phyloP scores from a whole-genome alignment of 2,113 vertebrate species.

The Acanthisitta chloris region DNA sequence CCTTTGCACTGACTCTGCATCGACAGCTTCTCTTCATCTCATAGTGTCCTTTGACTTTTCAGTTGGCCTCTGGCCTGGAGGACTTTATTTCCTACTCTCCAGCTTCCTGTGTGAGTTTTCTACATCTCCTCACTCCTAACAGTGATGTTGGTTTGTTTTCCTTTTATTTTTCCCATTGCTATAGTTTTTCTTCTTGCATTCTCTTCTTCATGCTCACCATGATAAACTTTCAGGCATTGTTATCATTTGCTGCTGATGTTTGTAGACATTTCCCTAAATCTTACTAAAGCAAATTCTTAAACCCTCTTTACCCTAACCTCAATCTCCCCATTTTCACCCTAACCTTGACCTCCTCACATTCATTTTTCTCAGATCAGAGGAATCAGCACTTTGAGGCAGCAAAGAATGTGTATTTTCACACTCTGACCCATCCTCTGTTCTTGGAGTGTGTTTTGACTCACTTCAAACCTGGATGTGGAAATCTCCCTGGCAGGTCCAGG shows the following conservation, averaged over 20 bases:
- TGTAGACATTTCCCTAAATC: neutral
- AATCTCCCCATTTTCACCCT: too few relatives aligned
- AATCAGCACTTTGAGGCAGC: neutral
- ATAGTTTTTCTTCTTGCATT: neutral
- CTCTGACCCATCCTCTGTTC: neutral
- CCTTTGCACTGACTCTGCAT: neutral
- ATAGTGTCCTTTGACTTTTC: neutral
- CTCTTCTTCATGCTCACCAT: neutral
- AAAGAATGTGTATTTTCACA: neutral
- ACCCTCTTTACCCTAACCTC: neutral
- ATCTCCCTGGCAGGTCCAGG: neutral
- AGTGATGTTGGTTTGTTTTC: neutral
- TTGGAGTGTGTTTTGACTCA: neutral
- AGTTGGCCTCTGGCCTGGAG: neutral
- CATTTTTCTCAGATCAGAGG: neutral
- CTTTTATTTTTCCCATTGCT: neutral
- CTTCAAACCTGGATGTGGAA: neutral
- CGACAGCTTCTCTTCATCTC: neutral
- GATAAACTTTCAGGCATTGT: neutral
- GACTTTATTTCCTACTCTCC: neutral
- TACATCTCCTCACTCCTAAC: neutral
- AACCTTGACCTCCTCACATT: fast-evolving
- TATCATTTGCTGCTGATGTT: neutral
- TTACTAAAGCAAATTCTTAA: neutral
- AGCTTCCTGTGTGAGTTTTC: neutral